These are phyloP conservation scores for Chrysemys picta DNA, from an alignment of 2,113 vertebrate genomes.

Conservation along the genomic window DNA sequence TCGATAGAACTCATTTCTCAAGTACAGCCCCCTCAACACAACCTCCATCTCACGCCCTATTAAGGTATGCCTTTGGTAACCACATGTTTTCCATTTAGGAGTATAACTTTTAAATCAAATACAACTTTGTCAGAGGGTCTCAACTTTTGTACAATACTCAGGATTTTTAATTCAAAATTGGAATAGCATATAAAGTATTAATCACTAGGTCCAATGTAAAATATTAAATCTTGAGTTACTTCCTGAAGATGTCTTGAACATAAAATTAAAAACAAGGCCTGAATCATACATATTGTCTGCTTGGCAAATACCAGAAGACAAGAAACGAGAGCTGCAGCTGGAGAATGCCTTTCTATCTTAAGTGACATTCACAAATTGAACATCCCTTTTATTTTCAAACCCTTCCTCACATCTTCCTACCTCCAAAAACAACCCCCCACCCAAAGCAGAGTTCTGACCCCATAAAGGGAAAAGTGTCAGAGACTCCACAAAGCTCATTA, in stretches of 20 bases:
- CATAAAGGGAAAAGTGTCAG: constrained; percentile 5
- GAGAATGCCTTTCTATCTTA: not conserved
- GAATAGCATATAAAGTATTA: not conserved
- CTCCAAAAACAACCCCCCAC: not conserved
- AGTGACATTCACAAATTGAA: not conserved
- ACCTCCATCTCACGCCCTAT: not conserved
- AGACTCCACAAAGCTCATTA: not conserved
- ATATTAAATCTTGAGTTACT: not conserved
- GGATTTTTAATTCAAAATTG: not conserved
- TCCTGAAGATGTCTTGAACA: not conserved
- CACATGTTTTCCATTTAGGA: not conserved
- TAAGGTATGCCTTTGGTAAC: not conserved
- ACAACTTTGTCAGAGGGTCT: not conserved
- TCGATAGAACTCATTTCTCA: not conserved
- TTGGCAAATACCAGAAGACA: constrained; percentile 16
- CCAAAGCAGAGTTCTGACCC: constrained; percentile 5
- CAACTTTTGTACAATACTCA: not conserved
- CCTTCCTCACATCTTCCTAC: not conserved
- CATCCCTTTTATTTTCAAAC: not conserved
- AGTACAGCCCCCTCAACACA: not conserved
- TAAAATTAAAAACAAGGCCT: not conserved
- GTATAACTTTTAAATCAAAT: not conserved
- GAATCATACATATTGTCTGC: not conserved
- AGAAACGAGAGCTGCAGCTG: not conserved
- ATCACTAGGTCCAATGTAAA: not conserved